These are phyloP conservation scores for Galendromus occidentalis DNA, from an alignment of 1,140 invertebrate species.

Conservation along the genomic window DNA sequence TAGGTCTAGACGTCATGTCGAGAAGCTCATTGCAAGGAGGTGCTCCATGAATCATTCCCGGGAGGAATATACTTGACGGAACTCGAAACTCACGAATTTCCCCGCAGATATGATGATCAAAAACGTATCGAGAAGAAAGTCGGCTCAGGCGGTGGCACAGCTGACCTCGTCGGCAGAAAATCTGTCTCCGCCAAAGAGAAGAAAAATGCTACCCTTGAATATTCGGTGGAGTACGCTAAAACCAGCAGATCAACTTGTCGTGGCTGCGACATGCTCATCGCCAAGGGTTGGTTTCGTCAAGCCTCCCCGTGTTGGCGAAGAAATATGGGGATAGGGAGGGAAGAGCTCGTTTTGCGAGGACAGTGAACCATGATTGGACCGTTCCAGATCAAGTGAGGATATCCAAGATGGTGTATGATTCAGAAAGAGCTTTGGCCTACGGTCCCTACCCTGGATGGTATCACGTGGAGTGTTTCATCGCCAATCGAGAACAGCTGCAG, in stretches of 20 bases:
- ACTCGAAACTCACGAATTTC: conserved; percentile 18
- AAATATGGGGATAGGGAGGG: no score
- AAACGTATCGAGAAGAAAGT: conserved; percentile 52
- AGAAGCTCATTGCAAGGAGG: no score
- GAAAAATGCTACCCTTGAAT: conserved; percentile 35
- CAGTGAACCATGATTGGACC: neutral
- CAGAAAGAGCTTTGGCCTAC: conserved; percentile 51
- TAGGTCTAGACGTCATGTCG: no score
- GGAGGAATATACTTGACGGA: no score
- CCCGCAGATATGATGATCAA: conserved; percentile 65
- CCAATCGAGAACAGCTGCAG: conserved; percentile 47
- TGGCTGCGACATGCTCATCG: conserved; percentile 66
- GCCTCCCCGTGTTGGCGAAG: no score
- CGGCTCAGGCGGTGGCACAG: conserved; percentile 29
- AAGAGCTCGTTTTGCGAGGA: neutral
- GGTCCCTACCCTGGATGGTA: conserved; percentile 55
- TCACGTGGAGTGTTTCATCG: conserved; percentile 76
- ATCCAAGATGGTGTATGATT: conserved; percentile 66
- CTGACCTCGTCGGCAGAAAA: conserved; percentile 10
- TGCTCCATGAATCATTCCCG: no score
- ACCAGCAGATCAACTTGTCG: conserved; percentile 55
- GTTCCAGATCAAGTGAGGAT: conserved; percentile 51
- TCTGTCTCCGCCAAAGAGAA: conserved; percentile 12
- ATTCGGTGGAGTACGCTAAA: conserved; percentile 67
- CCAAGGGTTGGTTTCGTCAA: conserved; percentile 42